Evolutionary conservation across 2,888 invertebrate genomes (phyloP), one percentile per base, ranked within the genome.

Genomic region (Empis stercorea): DNA sequence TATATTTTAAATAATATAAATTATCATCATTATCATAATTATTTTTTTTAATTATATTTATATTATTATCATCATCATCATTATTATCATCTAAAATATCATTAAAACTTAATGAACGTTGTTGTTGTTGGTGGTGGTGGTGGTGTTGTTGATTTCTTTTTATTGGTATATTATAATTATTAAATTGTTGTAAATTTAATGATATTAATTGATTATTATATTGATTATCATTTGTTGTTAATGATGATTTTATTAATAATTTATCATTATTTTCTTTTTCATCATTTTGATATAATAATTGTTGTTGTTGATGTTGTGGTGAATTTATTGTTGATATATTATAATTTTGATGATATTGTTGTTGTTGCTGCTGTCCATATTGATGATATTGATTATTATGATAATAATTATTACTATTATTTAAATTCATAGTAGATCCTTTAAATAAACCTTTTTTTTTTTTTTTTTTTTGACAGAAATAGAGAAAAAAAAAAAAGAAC

Each of bases 341-440:
- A 20, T 20, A 20, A 20, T 20, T 20, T 20, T 5, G n/a, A n/a
- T n/a, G n/a, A n/a, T n/a, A 4, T 20, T 50, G 62, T 61, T 47
- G 64, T 60, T 61, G 65, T 61, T 5, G 45, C 43, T 37, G 46
- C 48, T 30, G 52, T 37, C 13, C 14, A 14, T 6, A 13, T 37
- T 37, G 37, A 7, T 3, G 5, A 34, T 10, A n/a, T 37, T 37
- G 36, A 37, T 15, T 37, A 37, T 15, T 37, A 30, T 27, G 16
- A 17, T 46, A 32, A 23, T 30, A 42, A 11, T 49, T 45, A 45
- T 52, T 49, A 4, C 79, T 77, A 54, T 75, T 78, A 67, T 77
- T 78, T 60, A 80, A 71, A 55, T 79, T 78, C 62, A 82, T 79
- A 50, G 83, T 79, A 48, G 87, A 86, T 58, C 88, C 87, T 70